phyloP scores from a whole-genome alignment of 2,888 invertebrate species.

The Choristoneura rosaceana region DNA sequence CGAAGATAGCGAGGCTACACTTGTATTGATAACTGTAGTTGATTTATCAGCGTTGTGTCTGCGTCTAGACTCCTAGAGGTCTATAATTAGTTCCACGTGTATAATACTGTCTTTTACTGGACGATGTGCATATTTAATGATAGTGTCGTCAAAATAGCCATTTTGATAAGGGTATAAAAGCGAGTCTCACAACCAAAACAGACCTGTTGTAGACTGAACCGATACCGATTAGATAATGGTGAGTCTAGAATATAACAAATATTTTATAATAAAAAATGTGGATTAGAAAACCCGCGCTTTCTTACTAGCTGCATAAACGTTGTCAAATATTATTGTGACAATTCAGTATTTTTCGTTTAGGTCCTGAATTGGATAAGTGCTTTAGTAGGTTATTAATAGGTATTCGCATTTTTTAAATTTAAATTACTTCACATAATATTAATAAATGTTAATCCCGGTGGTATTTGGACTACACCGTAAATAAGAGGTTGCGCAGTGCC shows the following conservation, averaged over 20 bases:
- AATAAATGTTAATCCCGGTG: too few relatives aligned
- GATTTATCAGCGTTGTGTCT: slow-evolving; percentile 18
- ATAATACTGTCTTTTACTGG: slow-evolving; percentile 20
- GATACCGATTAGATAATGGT: slow-evolving; percentile 32
- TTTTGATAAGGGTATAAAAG: slow-evolving; percentile 39
- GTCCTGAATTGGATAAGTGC: background rate
- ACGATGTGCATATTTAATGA: slow-evolving; percentile 20
- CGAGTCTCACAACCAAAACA: background rate
- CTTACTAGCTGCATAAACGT: background rate
- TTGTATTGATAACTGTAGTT: background rate
- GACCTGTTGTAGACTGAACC: slow-evolving; percentile 18
- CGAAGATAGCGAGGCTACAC: slow-evolving; percentile 8
- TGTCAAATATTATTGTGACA: background rate
- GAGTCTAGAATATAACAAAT: slow-evolving; percentile 17
- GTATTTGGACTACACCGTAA: too few relatives aligned
- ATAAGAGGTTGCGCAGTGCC: too few relatives aligned
- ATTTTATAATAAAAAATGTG: background rate
- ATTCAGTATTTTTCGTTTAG: background rate
- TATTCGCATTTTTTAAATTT: background rate
- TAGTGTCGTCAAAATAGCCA: slow-evolving; percentile 40
- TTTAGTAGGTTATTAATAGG: background rate
- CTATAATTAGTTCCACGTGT: slow-evolving; percentile 38
- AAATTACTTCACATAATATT: too few relatives aligned
- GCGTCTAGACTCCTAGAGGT: slow-evolving; percentile 26
- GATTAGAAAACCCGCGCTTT: background rate